A percentile compares a stretch with the other conserved stretches of the same genome.
These are phyloP conservation scores for Eumacrocentrus americanus DNA, from an alignment of 2,888 invertebrate species.

Conservation along the genomic window DNA sequence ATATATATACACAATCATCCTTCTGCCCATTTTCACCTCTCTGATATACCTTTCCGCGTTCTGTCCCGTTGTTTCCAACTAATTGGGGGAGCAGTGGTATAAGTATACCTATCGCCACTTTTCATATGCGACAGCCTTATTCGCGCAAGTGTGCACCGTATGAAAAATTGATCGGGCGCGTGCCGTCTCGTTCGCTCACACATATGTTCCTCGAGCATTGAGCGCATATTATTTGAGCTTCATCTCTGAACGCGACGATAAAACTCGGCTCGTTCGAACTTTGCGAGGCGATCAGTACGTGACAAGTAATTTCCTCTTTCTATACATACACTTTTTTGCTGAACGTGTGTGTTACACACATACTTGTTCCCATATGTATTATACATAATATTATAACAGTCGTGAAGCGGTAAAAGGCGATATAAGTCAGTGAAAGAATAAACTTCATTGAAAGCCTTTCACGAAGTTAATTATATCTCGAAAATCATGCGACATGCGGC, in stretches of 20 bases:
- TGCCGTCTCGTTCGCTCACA: slow-evolving; percentile 14
- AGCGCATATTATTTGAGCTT: slow-evolving; percentile 20
- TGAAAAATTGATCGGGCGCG: slow-evolving; percentile 31
- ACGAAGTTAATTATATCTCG: too few relatives aligned
- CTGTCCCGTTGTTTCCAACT: slow-evolving; percentile 19
- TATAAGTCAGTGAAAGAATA: too few relatives aligned
- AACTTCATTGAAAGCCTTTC: too few relatives aligned
- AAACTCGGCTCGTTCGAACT: slow-evolving; percentile 30
- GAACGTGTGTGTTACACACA: background rate
- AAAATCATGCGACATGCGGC: too few relatives aligned
- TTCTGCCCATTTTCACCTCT: background rate
- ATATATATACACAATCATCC: background rate
- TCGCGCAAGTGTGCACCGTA: background rate
- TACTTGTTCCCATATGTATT: too few relatives aligned
- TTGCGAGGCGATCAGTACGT: slow-evolving; percentile 27
- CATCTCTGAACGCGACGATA: slow-evolving; percentile 21
- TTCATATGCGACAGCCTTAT: background rate
- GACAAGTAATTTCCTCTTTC: slow-evolving; percentile 28
- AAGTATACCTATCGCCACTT: slow-evolving; percentile 16
- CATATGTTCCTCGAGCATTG: slow-evolving; percentile 19
- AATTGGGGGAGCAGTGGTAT: slow-evolving; percentile 4
- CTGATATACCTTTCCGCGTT: too few relatives aligned
- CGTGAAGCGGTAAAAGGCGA: too few relatives aligned
- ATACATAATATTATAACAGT: too few relatives aligned
- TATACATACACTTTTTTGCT: slow-evolving; percentile 6